Base-by-base conservation (phyloP, 2,797 vertebrate species). In the Gallinago stenura region DNA sequence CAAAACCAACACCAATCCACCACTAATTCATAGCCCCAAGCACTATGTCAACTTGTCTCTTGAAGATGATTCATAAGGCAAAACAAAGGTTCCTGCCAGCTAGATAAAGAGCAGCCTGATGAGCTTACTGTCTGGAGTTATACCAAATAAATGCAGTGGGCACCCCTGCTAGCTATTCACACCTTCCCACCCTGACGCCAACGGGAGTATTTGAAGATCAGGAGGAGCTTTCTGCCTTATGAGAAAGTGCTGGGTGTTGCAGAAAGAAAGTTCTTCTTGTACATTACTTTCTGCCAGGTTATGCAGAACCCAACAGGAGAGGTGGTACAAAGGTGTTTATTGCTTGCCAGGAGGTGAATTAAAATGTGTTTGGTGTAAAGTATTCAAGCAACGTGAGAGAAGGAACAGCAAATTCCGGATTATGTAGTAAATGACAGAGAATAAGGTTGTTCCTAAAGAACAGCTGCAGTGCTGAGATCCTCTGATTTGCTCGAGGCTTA, bases 201-300 rank as follows among this genome's bases (percentile, higher is more conserved):
- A 77, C 78, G 25, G 2, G 18, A 53, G 8, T 25, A 18, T 66
- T 31, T 58, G 69, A 86, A 46, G 66, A 72, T 22, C 14, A 78
- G 35, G 22, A 75, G 10, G 28, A 57, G 31, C 19, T 75, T 93
- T 54, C 28, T 81, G 25, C 46, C 25, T 31, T 35, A 5, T 53
- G 20, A 66, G 20, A 83, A 89, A 7, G 2, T 45, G 13, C 16
- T 48, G 37, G 20, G 4, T 1, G 0, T 33, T 54, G 9, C 46
- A 15, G 51, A 75, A 69, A 84, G 13, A 84, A 65, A 1, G 4
- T 15, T 35, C 8, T 31, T 50, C 64, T 46, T 24, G 30, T 39
- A 43, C 0, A 1, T 45, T 50, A 15, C 18, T 69, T 87, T 25
- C 37, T 25, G 15, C 13, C 10, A 12, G 1, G 2, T 2, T 33